phyloP scores from a whole-genome alignment of 1,140 invertebrate genomes.

The Drosophila tropicalis region DNA sequence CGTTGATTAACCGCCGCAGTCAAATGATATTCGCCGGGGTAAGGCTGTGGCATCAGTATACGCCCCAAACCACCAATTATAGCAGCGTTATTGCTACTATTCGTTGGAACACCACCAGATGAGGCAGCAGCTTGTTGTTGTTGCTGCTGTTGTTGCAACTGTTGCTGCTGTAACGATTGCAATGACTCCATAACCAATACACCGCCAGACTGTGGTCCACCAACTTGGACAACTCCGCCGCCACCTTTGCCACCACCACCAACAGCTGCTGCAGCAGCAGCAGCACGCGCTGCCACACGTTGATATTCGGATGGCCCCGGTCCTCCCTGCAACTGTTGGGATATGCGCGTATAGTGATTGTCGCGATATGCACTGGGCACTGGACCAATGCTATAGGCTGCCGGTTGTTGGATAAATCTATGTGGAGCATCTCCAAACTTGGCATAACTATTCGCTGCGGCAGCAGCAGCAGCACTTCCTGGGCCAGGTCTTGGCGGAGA shows the following conservation, averaged over 20 bases:
- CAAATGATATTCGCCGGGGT: conserved; percentile 68
- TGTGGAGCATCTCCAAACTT: conserved; percentile 69
- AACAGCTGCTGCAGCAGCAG: conserved; percentile 16
- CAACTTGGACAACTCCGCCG: conserved; percentile 13
- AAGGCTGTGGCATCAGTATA: conserved; percentile 62
- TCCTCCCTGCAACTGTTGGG: conserved; percentile 58
- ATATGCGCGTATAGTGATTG: conserved; percentile 74
- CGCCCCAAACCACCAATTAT: conserved; percentile 56
- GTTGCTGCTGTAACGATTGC: conserved; percentile 63
- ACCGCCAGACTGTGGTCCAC: conserved; percentile 55
- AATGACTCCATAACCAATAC: conserved; percentile 72
- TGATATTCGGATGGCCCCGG: conserved; percentile 66
- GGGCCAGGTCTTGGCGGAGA: conserved; percentile 77
- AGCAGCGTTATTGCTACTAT: conserved; percentile 41
- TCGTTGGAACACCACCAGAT: conserved; percentile 4
- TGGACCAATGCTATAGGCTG: conserved; percentile 56
- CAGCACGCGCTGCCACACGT: conserved; percentile 42
- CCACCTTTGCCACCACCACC: conserved; percentile 4
- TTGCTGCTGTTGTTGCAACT: conserved; percentile 31
- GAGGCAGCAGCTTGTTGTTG: conserved; percentile 26
- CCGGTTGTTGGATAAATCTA: conserved; percentile 68
- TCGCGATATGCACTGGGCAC: conserved; percentile 70
- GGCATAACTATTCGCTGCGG: conserved; percentile 66
- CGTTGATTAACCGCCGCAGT: conserved; percentile 50
- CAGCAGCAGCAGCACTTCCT: conserved; percentile 58